Evolutionary conservation across 2,113 vertebrate species (phyloP), one percentile per base, ranked within the genome.

Genomic region (Grantiella picta): DNA sequence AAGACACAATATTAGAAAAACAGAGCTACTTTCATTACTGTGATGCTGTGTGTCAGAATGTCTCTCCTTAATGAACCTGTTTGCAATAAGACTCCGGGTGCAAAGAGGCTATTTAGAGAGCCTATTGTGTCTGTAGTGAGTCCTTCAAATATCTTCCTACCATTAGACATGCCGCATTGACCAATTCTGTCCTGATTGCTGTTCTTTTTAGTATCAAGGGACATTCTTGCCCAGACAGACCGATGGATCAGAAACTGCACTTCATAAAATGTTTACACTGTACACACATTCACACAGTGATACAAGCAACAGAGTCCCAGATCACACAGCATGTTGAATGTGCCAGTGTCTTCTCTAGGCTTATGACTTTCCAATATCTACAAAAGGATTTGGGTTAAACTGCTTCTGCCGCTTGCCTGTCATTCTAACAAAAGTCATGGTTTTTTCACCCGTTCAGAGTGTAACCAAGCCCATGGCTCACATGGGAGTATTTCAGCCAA

Each of bases 121-220:
- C 97, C 98, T 98, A 98, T 98, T 98, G 98, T 98, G 98, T 98
- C 98, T 98, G 97, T 97, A 97, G 98, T 95, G 96, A 98, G 98
- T 98, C 97, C 98, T 98, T 98, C 98, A 98, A 98, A 98, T 98
- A 98, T 98, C 98, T 98, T 98, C 97, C 96, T 97, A 98, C 98
- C 97, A 98, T 98, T 98, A 98, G 98, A 98, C 98, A 98, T 98
- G 98, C 98, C 97, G 92, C 98, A 98, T 97, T 98, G 98, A 98
- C 98, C 98, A 98, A 98, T 98, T 98, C 98, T 98, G 97, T 98
- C 98, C 98, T 98, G 98, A 98, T 98, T 98, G 98, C 98, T 98
- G 96, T 95, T 97, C 98, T 98, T 98, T 98, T 97, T 96, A 97
- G 96, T 98, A 95, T 97, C 98, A 97, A 97, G 98, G 98, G 98